Conservation (phyloP, 2,888 invertebrate species). For the Andrena marginata region DNA sequence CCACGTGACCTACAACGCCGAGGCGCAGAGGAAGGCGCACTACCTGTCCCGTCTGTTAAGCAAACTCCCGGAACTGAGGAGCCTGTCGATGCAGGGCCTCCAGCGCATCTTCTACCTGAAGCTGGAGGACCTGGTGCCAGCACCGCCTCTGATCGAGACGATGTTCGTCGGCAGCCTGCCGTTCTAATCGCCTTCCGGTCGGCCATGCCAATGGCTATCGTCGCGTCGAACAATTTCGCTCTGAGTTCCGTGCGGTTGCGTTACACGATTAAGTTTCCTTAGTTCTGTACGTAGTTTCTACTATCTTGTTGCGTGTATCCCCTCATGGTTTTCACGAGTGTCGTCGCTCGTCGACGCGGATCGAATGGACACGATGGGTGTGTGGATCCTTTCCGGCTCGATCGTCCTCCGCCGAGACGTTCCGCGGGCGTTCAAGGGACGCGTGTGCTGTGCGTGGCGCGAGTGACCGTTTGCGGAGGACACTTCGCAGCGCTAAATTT, state of each 20-base stretch:
- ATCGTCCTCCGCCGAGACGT: constrained; percentile 4
- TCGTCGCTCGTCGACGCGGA: neutral
- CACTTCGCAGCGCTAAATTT: constrained; percentile 45
- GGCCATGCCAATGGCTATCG: constrained; percentile 56
- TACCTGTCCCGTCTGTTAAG: constrained; percentile 97
- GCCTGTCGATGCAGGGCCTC: constrained; percentile 96
- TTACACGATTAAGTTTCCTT: constrained; percentile 64
- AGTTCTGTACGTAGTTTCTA: constrained; percentile 66
- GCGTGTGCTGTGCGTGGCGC: neutral
- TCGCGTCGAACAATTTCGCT: constrained; percentile 64
- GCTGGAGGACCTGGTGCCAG: constrained; percentile 95
- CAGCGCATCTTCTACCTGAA: constrained; percentile 98
- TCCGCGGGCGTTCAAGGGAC: neutral
- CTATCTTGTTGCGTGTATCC: constrained; percentile 64
- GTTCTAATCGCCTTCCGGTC: constrained; percentile 87
- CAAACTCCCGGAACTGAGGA: constrained; percentile 96
- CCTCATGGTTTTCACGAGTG: constrained; percentile 34
- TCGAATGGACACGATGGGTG: no score
- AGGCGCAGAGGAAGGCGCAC: constrained; percentile 95
- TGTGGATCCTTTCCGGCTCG: neutral
- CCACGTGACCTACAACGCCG: constrained; percentile 96
- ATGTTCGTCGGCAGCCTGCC: constrained; percentile 98
- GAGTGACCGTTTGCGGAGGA: constrained; percentile 6
- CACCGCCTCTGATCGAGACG: constrained; percentile 96
- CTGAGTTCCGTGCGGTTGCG: constrained; percentile 57